Evolutionary conservation across 2,797 vertebrate genomes (phyloP).

Genomic region (Apogon hyalosoma): DNA sequence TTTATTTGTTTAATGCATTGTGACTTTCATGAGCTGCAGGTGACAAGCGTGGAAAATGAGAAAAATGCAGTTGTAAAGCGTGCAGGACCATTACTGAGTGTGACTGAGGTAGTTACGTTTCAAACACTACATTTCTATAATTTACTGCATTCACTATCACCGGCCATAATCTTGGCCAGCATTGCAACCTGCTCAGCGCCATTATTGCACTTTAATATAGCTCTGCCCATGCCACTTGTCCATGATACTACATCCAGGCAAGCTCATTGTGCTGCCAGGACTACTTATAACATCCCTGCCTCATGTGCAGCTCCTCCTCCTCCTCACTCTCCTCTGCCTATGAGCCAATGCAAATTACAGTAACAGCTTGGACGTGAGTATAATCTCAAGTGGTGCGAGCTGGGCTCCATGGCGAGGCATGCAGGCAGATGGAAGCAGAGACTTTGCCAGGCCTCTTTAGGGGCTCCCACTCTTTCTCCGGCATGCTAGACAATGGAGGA

Average conservation of each 20-base stretch:
- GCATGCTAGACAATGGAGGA: constrained; percentile 75
- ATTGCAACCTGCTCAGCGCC: constrained; percentile 55
- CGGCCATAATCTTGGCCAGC: constrained; percentile 58
- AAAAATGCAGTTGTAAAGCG: constrained; percentile 34
- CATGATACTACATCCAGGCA: constrained; percentile 61
- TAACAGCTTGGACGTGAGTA: constrained; percentile 84
- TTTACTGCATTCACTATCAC: constrained; percentile 44
- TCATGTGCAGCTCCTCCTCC: constrained; percentile 77
- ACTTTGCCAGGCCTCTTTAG: constrained; percentile 78
- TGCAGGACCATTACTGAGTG: constrained; percentile 11
- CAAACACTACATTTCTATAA: constrained; percentile 46
- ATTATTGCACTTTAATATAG: constrained; percentile 73
- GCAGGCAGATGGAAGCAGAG: constrained; percentile 76
- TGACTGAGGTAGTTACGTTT: constrained; percentile 29
- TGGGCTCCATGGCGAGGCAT: constrained; percentile 74
- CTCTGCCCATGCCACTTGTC: constrained; percentile 65
- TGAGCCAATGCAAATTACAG: constrained; percentile 85
- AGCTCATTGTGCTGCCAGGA: constrained; percentile 78
- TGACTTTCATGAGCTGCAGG: constrained; percentile 21
- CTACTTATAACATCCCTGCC: constrained; percentile 77
- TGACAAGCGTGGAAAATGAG: constrained; percentile 2
- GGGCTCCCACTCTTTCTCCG: constrained; percentile 73
- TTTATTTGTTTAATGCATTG: constrained; percentile 33
- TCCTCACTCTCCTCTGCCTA: constrained; percentile 70
- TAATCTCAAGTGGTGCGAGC: constrained; percentile 80